phyloP scores from a whole-genome alignment of 2,888 invertebrate genomes.

The Gastrophysa polygoni region DNA sequence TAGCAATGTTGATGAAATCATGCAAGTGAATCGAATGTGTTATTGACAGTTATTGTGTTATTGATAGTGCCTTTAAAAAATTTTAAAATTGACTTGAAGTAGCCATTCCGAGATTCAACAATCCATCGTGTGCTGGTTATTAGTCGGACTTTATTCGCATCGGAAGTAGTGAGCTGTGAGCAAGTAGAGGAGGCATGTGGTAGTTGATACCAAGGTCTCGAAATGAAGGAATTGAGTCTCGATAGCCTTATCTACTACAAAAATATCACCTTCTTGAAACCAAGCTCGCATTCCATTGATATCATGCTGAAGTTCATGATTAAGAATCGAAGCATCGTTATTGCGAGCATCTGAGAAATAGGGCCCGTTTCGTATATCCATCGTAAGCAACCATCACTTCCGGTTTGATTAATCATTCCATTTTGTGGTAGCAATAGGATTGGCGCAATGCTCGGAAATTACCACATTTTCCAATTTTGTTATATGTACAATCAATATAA shows the following conservation, averaged over 20 bases:
- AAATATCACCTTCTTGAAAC: slow-evolving; percentile 2
- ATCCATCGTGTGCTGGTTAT: slow-evolving; percentile 4
- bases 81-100: background rate
- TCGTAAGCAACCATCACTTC: background rate
- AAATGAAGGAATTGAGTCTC: background rate
- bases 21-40: too few species aligned
- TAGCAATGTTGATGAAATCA: slow-evolving; percentile 8
- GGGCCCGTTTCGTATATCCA: background rate
- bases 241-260: slow-evolving; percentile 3
- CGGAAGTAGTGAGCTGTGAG: slow-evolving; percentile 3
- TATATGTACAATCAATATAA: slow-evolving; percentile 7
- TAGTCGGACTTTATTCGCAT: slow-evolving; percentile 3
- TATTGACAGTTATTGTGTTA: background rate
- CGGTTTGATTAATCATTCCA: background rate
- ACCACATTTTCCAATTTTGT: slow-evolving; percentile 6
- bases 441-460: background rate
- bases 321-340: slow-evolving; percentile 3
- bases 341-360: background rate
- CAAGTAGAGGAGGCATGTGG: background rate
- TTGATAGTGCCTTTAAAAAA: background rate
- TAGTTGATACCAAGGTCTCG: slow-evolving; percentile 8
- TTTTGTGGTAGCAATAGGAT: background rate
- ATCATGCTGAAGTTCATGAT: background rate
- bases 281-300: slow-evolving; percentile 1
- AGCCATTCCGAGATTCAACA: background rate